Evolutionary conservation across 2,888 invertebrate genomes (phyloP).

Genomic region (Poecilobothrus nobilitatus): DNA sequence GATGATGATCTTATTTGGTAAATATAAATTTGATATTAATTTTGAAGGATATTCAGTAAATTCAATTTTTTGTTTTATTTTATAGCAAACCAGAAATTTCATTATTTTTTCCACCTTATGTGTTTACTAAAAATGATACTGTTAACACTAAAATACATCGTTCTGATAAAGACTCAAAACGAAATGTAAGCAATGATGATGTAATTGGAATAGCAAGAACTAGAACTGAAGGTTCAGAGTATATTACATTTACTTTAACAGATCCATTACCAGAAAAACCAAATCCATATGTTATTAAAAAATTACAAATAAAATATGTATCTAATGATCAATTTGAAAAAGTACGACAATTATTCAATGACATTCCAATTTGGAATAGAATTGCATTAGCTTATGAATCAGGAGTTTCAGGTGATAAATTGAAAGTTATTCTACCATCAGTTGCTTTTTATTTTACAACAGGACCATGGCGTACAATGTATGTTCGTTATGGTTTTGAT

Average conservation of each 20-base stretch:
- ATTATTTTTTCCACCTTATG: slow-evolving; percentile 64
- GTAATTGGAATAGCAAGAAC: slow-evolving; percentile 48
- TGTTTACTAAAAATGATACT: slow-evolving; percentile 69
- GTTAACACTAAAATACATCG: slow-evolving; percentile 40
- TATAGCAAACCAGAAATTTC: slow-evolving; percentile 42
- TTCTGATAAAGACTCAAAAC: slow-evolving; percentile 39
- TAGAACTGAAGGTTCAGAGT: slow-evolving; percentile 52
- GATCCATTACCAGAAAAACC: slow-evolving; percentile 57
- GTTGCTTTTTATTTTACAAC: slow-evolving; percentile 76
- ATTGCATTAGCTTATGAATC: slow-evolving; percentile 62
- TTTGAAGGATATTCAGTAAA: background rate
- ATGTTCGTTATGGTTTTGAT: slow-evolving; percentile 87
- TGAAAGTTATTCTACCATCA: slow-evolving; percentile 73
- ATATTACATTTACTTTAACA: slow-evolving; percentile 54
- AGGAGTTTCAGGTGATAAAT: slow-evolving; percentile 51
- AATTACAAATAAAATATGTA: slow-evolving; percentile 45
- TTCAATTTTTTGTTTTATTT: slow-evolving; percentile 14
- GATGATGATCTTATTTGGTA: slow-evolving; percentile 52
- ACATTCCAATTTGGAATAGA: slow-evolving; percentile 84
- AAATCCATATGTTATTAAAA: slow-evolving; percentile 49
- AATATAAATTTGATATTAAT: slow-evolving; percentile 23
- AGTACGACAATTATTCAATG: slow-evolving; percentile 63
- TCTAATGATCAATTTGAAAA: slow-evolving; percentile 45
- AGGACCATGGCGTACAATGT: slow-evolving; percentile 89
- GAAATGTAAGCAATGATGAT: slow-evolving; percentile 32